Percentiles rank a stretch among this genome's conserved stretches.
Evolutionary conservation across 2,888 invertebrate genomes (phyloP).

Genomic region (Tetanocera ferruginea): DNA sequence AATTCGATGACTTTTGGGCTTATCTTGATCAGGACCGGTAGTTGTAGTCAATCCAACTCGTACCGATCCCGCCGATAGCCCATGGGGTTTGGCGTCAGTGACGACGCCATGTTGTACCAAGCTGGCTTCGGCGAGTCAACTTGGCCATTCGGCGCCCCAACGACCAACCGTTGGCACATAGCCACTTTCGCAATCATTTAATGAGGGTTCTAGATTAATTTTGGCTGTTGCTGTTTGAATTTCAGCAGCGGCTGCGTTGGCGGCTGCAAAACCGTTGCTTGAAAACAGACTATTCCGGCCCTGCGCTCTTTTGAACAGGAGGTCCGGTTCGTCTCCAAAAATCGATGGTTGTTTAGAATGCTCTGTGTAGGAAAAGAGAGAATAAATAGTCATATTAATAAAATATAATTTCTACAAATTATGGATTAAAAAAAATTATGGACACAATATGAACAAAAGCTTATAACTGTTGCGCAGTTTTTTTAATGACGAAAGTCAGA

Average conservation of each 20-base stretch:
- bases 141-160: conserved; percentile 96
- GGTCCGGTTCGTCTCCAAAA: conserved; percentile 76
- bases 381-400: no score
- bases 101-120: conserved; percentile 69
- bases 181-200: conserved; percentile 73
- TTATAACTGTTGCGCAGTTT: no score
- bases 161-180: conserved; percentile 87
- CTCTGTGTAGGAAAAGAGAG: conserved; percentile 71
- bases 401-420: background rate
- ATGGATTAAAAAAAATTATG: background rate
- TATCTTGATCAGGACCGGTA: conserved; percentile 58
- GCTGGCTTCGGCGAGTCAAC: conserved; percentile 89
- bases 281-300: conserved; percentile 72
- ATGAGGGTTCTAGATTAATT: conserved; percentile 69
- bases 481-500: no score
- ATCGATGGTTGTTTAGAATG: conserved; percentile 79
- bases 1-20: conserved; percentile 53
- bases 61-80: conserved; percentile 63
- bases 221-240: conserved; percentile 62
- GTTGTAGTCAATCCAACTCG: conserved; percentile 69
- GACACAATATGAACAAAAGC: no score
- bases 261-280: conserved; percentile 62
- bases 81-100: conserved; percentile 62
- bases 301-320: conserved; percentile 73
- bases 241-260: conserved; percentile 54